These are phyloP conservation scores for Periparus ater DNA, from an alignment of 2,797 vertebrate species.

Conservation along the genomic window DNA sequence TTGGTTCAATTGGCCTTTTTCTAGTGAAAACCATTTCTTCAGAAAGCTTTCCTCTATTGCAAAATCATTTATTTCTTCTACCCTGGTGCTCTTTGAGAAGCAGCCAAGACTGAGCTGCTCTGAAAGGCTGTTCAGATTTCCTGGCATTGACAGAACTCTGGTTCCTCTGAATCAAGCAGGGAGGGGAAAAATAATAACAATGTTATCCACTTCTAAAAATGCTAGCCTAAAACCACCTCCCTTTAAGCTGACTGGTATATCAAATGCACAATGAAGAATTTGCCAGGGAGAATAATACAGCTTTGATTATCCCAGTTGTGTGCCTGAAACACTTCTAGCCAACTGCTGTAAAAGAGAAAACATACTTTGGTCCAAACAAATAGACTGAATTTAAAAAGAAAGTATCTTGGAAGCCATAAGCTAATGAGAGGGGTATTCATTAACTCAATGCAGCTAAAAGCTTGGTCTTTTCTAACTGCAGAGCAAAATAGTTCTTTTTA, in stretches of 20 bases:
- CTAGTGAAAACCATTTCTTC: slow-evolving; percentile 39
- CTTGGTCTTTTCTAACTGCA: neutral
- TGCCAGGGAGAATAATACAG: slow-evolving; percentile 39
- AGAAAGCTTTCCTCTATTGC: slow-evolving; percentile 9
- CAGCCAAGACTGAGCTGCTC: slow-evolving; percentile 40
- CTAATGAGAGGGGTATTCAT: neutral
- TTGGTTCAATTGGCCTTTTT: slow-evolving; percentile 31
- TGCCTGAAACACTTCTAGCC: slow-evolving; percentile 5
- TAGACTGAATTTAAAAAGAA: neutral
- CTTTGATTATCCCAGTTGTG: neutral
- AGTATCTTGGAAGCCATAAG: neutral
- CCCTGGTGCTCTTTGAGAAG: slow-evolving; percentile 30
- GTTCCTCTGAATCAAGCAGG: slow-evolving; percentile 21
- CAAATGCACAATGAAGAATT: neutral
- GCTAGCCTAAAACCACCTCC: neutral
- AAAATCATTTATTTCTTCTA: slow-evolving; percentile 45
- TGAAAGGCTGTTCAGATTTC: slow-evolving; percentile 35
- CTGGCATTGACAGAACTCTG: neutral
- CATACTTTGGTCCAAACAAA: slow-evolving; percentile 6
- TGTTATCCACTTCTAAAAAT: slow-evolving; percentile 1
- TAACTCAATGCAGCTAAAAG: neutral
- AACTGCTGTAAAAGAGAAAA: neutral
- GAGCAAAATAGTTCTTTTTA: neutral
- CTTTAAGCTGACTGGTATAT: neutral
- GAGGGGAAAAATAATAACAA: slow-evolving; percentile 31